These are phyloP conservation scores for Dicyrtoma fusca DNA, from an alignment of 2,888 invertebrate genomes.

Conservation along the genomic window DNA sequence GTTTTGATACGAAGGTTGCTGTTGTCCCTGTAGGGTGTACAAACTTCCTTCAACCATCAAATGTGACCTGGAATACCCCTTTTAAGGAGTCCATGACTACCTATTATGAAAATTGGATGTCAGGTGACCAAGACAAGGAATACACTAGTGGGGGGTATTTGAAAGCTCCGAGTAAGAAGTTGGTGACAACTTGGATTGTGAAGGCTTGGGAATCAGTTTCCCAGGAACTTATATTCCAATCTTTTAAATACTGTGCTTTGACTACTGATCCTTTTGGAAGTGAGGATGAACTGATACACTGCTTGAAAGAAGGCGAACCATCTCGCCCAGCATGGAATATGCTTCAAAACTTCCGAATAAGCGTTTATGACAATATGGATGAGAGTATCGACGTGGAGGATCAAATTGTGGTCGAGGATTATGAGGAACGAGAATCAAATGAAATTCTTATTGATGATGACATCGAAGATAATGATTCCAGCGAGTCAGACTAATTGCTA, in stretches of 20 bases:
- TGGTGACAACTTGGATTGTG: constrained; percentile 14
- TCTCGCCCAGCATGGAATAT: constrained; percentile 28
- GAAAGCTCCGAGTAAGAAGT: background rate
- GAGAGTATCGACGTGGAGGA: no score
- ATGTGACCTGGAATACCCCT: constrained; percentile 39
- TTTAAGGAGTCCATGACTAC: constrained; percentile 27
- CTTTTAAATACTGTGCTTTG: constrained; percentile 34
- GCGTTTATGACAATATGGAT: no score
- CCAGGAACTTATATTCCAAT: constrained; percentile 15
- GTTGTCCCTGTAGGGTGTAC: constrained; percentile 36
- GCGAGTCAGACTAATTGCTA: no score
- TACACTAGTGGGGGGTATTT: constrained; percentile 17
- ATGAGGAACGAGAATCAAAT: no score
- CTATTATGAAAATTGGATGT: constrained; percentile 27
- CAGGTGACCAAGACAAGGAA: constrained; percentile 1
- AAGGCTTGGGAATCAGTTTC: constrained; percentile 30
- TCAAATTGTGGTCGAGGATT: no score
- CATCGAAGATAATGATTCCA: no score
- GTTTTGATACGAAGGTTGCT: background rate
- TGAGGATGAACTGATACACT: constrained; percentile 35
- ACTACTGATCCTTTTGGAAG: constrained; percentile 19
- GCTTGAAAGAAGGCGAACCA: constrained; percentile 33
- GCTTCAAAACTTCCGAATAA: constrained; percentile 14
- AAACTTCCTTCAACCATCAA: constrained; percentile 25
- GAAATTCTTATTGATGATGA: no score